Percentiles rank a stretch among this genome's conserved stretches.
These are phyloP conservation scores for Watsonalla cultraria DNA, from an alignment of 2,888 invertebrate species.

Conservation along the genomic window DNA sequence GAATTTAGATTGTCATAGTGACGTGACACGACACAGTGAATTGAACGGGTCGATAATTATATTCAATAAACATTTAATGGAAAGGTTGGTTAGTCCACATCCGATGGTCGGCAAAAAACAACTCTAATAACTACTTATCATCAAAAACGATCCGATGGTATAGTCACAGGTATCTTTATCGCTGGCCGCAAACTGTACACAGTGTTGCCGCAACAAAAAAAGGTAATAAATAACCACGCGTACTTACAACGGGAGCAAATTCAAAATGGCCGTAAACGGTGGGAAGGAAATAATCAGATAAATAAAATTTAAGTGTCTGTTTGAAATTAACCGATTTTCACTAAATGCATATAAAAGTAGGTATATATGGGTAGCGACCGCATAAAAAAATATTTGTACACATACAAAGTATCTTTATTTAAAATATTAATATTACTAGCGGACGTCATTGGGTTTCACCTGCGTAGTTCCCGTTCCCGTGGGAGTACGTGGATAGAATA, in stretches of 20 bases:
- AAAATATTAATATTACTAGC: too few species aligned
- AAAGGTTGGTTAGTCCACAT: conserved; percentile 20
- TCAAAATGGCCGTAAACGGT: conserved; percentile 17
- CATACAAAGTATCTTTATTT: too few species aligned
- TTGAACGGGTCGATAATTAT: conserved; percentile 33
- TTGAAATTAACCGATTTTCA: too few species aligned
- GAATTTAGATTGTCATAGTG: not conserved
- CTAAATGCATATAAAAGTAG: too few species aligned
- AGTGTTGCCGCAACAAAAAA: conserved; percentile 38
- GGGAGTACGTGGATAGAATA: too few species aligned
- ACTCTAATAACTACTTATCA: conserved; percentile 22
- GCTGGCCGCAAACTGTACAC: conserved; percentile 31
- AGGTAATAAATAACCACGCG: conserved; percentile 20
- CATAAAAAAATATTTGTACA: too few species aligned
- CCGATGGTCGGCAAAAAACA: conserved; percentile 10
- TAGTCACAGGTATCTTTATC: conserved; percentile 33
- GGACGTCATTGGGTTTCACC: too few species aligned
- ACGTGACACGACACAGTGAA: conserved; percentile 16
- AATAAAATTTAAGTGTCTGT: too few species aligned
- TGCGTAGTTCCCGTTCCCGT: too few species aligned
- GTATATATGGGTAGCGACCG: too few species aligned
- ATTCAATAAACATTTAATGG: conserved; percentile 39
- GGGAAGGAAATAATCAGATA: not conserved
- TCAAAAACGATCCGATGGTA: conserved; percentile 23
- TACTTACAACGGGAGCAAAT: conserved; percentile 23